Base-by-base conservation (phyloP, 2,888 invertebrate genomes). In the Bombylius discolor region DNA sequence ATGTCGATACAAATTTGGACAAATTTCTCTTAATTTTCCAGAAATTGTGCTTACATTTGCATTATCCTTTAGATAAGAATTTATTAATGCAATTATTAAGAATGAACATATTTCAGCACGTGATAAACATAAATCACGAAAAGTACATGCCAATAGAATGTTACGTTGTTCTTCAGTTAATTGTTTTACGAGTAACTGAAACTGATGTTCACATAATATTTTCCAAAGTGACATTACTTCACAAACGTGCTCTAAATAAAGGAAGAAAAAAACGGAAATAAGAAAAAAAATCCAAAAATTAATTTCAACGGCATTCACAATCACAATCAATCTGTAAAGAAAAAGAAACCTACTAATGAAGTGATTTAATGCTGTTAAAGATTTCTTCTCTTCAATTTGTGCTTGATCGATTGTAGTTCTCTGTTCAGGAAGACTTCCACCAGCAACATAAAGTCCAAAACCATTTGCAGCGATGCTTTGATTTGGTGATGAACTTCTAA, bases 171-270 rank as follows among this genome's bases (percentile, higher is more conserved):
- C 83, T 49, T 81, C 80, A 0, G 83, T 80, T 42, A 91, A 70
- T 62, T 82, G 81, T 55, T 79, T 82, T 8, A 87, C 82, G 47
- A 93, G 80, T 48, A 86, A 79, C 67, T 90, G 88, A 69, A 97
- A 87, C 69, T 93, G 91, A 72, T 97, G 95, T 67, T 94, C 92
- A 65, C 87, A 88, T 5, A 97, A 77, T 54, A 97, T 85, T 69
- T 89, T 89, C 95, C 97, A 96, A 49, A 99, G 77, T 14, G 89
- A 89, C 51, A 99, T 77, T 64, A 95, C 89, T 77, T 98, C 96
- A 68, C 89, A 86, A 3, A 88, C 83, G 69, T 89, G 84, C 58
- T 79, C 82, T 73, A 70, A 68, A 59, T 34, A 48, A 12, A 50
- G 1, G 53, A 53, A 54, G 7, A 47, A 56, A 34, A 44, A 9